Percentiles rank a stretch among this genome's conserved stretches.
phyloP scores from a whole-genome alignment of 64 coral and sea anemone genomes.

The Actinia equina region DNA sequence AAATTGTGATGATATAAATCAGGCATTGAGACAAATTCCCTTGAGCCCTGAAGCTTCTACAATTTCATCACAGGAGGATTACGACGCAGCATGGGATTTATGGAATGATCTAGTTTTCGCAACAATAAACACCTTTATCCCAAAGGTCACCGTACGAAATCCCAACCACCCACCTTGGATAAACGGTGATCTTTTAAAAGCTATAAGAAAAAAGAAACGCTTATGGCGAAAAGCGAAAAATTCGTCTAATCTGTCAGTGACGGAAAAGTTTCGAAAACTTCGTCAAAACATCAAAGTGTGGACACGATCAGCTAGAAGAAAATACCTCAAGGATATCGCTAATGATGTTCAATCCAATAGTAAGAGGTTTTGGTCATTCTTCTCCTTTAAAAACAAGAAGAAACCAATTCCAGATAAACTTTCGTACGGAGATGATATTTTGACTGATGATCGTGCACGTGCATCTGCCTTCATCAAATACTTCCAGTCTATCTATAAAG shows the following conservation, averaged over 20 bases:
- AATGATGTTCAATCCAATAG: conserved; percentile 28
- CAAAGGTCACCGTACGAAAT: background rate
- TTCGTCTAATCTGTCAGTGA: background rate
- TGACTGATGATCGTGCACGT: conserved; percentile 12
- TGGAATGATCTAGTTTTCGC: conserved; percentile 20
- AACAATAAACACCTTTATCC: background rate
- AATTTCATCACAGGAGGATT: background rate
- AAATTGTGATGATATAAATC: background rate
- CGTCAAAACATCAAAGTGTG: background rate
- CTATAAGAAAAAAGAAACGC: background rate
- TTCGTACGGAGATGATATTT: background rate
- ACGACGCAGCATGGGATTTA: background rate
- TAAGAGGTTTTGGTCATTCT: conserved; percentile 38
- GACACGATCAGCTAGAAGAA: background rate
- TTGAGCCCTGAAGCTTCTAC: background rate
- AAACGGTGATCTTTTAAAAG: background rate
- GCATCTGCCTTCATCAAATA: conserved; percentile 10
- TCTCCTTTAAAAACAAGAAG: conserved; percentile 48
- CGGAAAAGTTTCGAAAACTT: background rate
- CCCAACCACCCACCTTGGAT: background rate
- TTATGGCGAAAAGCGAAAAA: background rate
- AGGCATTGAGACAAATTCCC: background rate
- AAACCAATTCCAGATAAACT: conserved; percentile 25
- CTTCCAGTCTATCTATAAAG: conserved; percentile 32
- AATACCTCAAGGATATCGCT: conserved; percentile 23